phyloP scores from a whole-genome alignment of 2,888 invertebrate species.

The Leucania comma region DNA sequence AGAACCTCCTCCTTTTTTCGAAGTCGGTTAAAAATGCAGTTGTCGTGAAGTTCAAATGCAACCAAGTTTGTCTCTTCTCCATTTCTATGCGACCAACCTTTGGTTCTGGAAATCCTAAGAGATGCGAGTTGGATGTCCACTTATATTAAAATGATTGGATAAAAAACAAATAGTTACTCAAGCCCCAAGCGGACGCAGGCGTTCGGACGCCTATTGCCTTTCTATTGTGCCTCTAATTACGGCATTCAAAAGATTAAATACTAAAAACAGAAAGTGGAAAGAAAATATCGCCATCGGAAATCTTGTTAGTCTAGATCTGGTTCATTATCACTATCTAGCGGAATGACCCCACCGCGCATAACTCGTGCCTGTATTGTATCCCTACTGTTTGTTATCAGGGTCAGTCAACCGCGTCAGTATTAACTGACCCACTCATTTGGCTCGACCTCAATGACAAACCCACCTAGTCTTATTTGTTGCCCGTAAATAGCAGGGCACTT shows the following conservation, averaged over 20 bases:
- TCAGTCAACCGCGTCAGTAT: neutral
- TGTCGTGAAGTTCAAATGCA: too few species aligned
- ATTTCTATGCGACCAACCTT: too few species aligned
- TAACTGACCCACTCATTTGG: conserved; percentile 1
- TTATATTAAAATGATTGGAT: neutral
- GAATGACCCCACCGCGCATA: neutral
- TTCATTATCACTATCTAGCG: neutral
- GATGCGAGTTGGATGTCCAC: too few species aligned
- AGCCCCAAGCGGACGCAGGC: too few species aligned
- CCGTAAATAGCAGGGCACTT: neutral
- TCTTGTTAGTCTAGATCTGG: neutral
- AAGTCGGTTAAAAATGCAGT: too few species aligned
- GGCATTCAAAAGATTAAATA: too few species aligned
- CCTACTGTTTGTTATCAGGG: neutral
- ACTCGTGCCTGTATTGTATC: neutral
- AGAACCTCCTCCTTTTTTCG: too few species aligned
- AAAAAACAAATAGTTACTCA: too few species aligned
- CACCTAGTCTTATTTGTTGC: neutral
- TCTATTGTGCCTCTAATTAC: too few species aligned
- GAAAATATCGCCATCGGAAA: conserved; percentile 5
- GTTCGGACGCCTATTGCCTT: too few species aligned
- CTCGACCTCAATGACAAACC: neutral
- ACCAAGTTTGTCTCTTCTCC: too few species aligned
- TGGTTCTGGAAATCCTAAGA: too few species aligned
- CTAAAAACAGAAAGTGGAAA: neutral